These are phyloP conservation scores for Antidorcas marsupialis DNA, from an alignment of 2,113 vertebrate genomes.

Conservation along the genomic window DNA sequence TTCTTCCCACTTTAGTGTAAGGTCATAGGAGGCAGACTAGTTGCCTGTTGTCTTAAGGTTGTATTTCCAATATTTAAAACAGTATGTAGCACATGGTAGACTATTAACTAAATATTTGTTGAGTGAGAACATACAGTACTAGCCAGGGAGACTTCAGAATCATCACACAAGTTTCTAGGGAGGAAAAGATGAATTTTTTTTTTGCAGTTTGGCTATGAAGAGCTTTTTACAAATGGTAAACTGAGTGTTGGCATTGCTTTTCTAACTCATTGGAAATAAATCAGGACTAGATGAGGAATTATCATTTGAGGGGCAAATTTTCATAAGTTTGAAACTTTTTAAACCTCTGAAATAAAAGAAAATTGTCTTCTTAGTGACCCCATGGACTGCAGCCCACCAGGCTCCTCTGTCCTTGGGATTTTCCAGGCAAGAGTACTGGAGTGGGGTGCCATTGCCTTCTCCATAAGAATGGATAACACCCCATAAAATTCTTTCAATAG, in stretches of 20 bases:
- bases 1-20: background rate
- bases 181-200: background rate
- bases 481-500: background rate
- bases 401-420: too few species aligned
- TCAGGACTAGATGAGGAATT: background rate
- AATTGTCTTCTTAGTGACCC: background rate
- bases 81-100: background rate
- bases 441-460: too few species aligned
- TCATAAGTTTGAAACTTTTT: background rate
- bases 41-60: background rate
- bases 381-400: too few species aligned
- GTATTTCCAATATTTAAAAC: background rate
- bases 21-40: background rate
- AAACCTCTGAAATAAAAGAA: background rate
- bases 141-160: background rate
- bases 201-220: background rate
- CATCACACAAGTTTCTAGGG: background rate
- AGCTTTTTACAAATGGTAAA: background rate
- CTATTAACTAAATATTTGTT: slow-evolving; percentile 8
- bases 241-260: background rate
- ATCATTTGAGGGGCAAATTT: background rate
- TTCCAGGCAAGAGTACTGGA: too few species aligned
- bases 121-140: background rate
- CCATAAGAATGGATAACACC: background rate
- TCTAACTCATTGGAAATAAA: background rate